These are phyloP conservation scores for Parotocinclus haroldoi DNA, from an alignment of 2,797 vertebrate species.

Conservation along the genomic window DNA sequence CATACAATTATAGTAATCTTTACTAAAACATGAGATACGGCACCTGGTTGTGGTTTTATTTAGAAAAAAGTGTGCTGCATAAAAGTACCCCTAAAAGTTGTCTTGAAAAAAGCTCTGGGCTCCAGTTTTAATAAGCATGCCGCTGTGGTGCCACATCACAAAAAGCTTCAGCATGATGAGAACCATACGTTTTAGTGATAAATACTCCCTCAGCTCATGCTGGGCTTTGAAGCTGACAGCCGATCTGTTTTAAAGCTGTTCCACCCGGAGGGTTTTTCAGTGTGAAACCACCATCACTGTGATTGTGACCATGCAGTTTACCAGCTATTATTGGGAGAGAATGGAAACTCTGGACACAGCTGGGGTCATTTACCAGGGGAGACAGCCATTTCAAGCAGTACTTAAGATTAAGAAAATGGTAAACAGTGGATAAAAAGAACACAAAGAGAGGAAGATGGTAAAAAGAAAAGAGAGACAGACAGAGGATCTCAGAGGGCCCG, in stretches of 20 bases:
- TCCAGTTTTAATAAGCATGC: neutral
- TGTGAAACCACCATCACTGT: neutral
- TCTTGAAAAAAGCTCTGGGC: neutral
- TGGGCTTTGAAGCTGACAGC: neutral
- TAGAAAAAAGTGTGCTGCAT: too few species aligned
- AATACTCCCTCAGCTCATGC: slow-evolving; percentile 1
- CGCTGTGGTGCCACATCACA: too few species aligned
- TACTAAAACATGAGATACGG: too few species aligned
- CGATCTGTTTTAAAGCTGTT: neutral
- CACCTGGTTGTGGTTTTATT: too few species aligned
- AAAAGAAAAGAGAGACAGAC: neutral
- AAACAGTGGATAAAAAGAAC: slow-evolving; percentile 49
- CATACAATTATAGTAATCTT: too few species aligned
- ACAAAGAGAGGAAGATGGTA: neutral
- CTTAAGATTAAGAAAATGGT: slow-evolving; percentile 55
- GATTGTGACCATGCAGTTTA: neutral
- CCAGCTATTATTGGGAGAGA: slow-evolving; percentile 22
- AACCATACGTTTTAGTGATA: slow-evolving; percentile 3
- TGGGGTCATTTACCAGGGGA: slow-evolving; percentile 57
- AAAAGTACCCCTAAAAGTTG: too few species aligned
- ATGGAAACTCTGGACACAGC: slow-evolving; percentile 53
- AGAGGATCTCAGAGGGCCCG: neutral
- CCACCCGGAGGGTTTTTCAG: neutral
- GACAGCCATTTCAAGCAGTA: slow-evolving; percentile 58
- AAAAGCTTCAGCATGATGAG: neutral